Conservation (phyloP, 2,113 vertebrate species). For the Orcinus orca region DNA sequence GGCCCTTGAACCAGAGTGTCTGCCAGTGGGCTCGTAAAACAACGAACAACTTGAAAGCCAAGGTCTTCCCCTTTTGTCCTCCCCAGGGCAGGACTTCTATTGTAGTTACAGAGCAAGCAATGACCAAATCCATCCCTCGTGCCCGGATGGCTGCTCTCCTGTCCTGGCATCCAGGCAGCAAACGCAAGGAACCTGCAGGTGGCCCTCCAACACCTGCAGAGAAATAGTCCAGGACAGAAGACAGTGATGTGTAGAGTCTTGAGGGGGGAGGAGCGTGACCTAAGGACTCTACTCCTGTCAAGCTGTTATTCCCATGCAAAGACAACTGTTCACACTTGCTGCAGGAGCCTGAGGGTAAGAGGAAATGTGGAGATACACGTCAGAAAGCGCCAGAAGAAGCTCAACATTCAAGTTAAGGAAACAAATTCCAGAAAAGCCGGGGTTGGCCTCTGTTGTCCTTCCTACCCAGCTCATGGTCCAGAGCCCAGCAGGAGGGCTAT, state of each 20-base stretch:
- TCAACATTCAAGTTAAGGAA: slow-evolving; percentile 32
- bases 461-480: not conserved
- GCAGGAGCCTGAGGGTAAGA: not conserved
- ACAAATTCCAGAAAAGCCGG: not conserved
- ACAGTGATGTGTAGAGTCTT: not conserved
- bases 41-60: not conserved
- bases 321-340: not conserved
- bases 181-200: not conserved
- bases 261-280: not conserved
- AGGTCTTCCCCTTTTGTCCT: not conserved
- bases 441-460: not conserved
- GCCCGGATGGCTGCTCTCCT: accelerated
- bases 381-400: slow-evolving; percentile 3
- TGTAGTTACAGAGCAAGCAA: not conserved
- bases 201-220: not conserved
- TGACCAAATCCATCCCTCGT: not conserved
- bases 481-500: not conserved
- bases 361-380: not conserved
- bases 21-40: not conserved
- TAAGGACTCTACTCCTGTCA: not conserved
- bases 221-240: not conserved
- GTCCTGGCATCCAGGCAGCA: not conserved
- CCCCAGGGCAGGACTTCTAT: not conserved
- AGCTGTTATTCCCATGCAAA: not conserved
- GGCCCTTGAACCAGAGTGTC: not conserved